Evolutionary conservation across 2,113 vertebrate genomes (phyloP).

Genomic region (Pachyramphus minor): DNA sequence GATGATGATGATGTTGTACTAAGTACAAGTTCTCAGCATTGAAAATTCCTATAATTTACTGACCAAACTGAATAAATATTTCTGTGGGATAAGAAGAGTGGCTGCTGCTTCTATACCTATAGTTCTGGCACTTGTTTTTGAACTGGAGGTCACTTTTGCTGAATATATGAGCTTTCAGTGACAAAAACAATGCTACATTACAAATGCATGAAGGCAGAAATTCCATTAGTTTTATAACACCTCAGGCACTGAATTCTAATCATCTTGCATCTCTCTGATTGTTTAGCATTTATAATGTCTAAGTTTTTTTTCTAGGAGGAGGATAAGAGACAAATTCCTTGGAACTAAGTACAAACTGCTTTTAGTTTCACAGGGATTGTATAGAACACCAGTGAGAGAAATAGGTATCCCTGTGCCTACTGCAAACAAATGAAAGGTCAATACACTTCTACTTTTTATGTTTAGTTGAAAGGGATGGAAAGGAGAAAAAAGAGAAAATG

Average conservation of each 20-base stretch:
- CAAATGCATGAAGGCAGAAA: neutral
- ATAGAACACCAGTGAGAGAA: neutral
- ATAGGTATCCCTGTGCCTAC: neutral
- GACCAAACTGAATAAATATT: slow-evolving; percentile 72
- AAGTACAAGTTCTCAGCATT: slow-evolving; percentile 33
- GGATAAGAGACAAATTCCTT: neutral
- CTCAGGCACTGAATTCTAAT: neutral
- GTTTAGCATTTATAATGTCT: neutral
- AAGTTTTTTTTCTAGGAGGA: neutral
- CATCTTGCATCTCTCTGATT: neutral
- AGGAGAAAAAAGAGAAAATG: neutral
- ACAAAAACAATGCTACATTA: neutral
- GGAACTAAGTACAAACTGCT: neutral
- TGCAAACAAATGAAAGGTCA: neutral
- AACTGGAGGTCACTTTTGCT: neutral
- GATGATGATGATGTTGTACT: slow-evolving; percentile 43
- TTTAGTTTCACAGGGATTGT: neutral
- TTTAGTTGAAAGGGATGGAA: neutral
- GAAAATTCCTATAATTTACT: slow-evolving; percentile 34
- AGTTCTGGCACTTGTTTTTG: neutral
- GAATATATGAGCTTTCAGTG: neutral
- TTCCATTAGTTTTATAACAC: neutral
- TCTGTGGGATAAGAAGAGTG: slow-evolving; percentile 20
- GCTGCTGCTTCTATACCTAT: neutral
- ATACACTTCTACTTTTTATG: neutral